Evolutionary conservation across 2,888 invertebrate species (phyloP).

Genomic region (Drosophila nr. fundita): DNA sequence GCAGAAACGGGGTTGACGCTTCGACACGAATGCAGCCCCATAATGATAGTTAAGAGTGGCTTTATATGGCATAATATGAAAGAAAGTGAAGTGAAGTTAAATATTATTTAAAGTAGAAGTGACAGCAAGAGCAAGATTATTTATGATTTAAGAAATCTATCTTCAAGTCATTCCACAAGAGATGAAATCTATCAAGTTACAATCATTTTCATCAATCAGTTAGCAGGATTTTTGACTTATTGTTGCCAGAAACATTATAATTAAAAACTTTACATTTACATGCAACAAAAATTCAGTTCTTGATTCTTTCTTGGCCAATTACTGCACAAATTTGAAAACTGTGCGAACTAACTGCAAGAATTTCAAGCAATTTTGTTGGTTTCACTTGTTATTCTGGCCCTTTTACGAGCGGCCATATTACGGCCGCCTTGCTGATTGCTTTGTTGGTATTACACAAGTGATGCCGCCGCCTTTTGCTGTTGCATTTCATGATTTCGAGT

Average conservation of each 20-base stretch:
- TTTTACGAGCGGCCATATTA: not conserved
- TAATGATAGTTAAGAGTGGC: not conserved
- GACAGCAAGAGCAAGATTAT: not conserved
- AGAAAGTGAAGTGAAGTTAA: not conserved
- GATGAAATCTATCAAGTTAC: not conserved
- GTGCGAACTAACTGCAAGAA: not conserved
- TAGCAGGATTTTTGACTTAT: fast-evolving
- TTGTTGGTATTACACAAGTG: constrained; percentile 15
- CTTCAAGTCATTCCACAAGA: not conserved
- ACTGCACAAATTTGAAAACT: not conserved
- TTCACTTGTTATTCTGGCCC: not conserved
- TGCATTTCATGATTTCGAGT: constrained; percentile 66
- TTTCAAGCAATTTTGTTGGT: not conserved
- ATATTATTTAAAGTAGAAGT: not conserved
- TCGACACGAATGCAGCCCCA: not conserved
- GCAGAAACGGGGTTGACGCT: not conserved
- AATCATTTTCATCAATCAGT: not conserved
- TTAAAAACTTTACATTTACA: not conserved
- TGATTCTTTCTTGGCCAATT: not conserved
- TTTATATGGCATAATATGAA: not conserved
- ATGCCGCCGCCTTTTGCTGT: constrained; percentile 27
- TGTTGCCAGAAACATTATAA: not conserved
- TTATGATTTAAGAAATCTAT: not conserved
- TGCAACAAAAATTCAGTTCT: not conserved
- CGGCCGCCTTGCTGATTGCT: constrained; percentile 11